Conservation (phyloP, 2,797 vertebrate species). For the Melanotaenia nigrans region DNA sequence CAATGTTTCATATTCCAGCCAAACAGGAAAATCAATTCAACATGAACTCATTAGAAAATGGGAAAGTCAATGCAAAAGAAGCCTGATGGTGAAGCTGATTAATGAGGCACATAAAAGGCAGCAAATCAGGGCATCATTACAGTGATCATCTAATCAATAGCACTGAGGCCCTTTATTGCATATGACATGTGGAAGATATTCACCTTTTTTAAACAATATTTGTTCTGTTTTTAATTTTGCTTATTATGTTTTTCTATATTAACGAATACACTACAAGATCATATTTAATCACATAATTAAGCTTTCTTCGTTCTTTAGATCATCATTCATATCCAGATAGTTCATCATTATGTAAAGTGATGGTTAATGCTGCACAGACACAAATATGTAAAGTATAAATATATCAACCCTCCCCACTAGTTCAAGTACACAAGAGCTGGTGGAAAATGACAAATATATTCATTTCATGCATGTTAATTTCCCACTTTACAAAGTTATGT, state of each 20-base stretch:
- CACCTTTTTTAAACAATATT: background rate
- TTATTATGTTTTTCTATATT: no score
- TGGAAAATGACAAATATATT: no score
- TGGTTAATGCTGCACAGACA: background rate
- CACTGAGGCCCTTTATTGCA: background rate
- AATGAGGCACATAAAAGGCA: conserved; percentile 6
- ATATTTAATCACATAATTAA: background rate
- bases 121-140: conserved; percentile 1
- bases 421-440: no score
- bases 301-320: background rate
- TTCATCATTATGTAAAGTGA: background rate
- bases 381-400: background rate
- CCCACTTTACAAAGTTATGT: no score
- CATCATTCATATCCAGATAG: background rate
- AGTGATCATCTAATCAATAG: background rate
- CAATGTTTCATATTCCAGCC: background rate
- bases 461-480: no score
- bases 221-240: background rate
- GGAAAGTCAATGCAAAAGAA: conserved; percentile 16
- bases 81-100: background rate
- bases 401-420: no score
- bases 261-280: background rate
- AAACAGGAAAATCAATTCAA: conserved; percentile 16
- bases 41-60: conserved; percentile 11
- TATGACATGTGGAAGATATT: background rate